phyloP scores from a whole-genome alignment of 2,113 vertebrate species.

The Tupaia chinensis region DNA sequence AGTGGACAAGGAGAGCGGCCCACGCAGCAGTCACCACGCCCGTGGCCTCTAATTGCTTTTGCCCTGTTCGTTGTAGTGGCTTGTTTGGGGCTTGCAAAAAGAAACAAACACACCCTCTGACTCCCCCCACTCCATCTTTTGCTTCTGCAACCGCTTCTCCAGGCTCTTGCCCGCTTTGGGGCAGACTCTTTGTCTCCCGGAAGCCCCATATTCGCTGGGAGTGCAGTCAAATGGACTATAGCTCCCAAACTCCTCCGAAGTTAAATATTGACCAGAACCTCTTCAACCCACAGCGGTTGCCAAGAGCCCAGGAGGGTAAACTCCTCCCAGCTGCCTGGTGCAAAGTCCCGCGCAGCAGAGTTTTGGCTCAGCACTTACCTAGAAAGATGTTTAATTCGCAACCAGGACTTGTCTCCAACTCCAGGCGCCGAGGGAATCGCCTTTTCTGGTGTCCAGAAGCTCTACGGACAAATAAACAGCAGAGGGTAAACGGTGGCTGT shows the following conservation, averaged over 20 bases:
- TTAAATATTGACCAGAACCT: slow-evolving; percentile 88
- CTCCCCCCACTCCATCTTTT: slow-evolving; percentile 51
- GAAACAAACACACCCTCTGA: slow-evolving; percentile 10
- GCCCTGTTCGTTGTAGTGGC: not conserved
- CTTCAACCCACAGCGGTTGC: slow-evolving; percentile 12
- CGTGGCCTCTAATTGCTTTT: slow-evolving; percentile 57
- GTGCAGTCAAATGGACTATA: slow-evolving; percentile 76
- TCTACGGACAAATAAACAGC: slow-evolving; percentile 88
- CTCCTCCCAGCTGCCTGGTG: slow-evolving; percentile 5
- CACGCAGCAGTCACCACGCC: slow-evolving; percentile 16
- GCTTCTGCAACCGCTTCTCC: slow-evolving; percentile 73
- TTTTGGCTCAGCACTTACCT: slow-evolving; percentile 84
- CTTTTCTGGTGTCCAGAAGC: slow-evolving; percentile 77
- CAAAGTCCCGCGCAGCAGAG: not conserved
- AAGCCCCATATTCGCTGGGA: slow-evolving; percentile 75
- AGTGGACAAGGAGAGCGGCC: slow-evolving; percentile 41
- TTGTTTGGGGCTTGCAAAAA: slow-evolving; percentile 2
- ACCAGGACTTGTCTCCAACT: slow-evolving; percentile 69
- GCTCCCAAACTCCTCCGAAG: slow-evolving; percentile 75
- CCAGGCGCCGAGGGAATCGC: slow-evolving; percentile 61
- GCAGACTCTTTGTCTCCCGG: slow-evolving; percentile 86
- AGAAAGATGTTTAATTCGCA: slow-evolving; percentile 65
- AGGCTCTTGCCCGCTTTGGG: slow-evolving; percentile 67
- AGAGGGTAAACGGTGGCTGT: slow-evolving; percentile 76
- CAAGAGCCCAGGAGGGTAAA: not conserved